These are phyloP conservation scores for Lates calcarifer DNA, from an alignment of 2,113 vertebrate genomes.

Conservation along the genomic window DNA sequence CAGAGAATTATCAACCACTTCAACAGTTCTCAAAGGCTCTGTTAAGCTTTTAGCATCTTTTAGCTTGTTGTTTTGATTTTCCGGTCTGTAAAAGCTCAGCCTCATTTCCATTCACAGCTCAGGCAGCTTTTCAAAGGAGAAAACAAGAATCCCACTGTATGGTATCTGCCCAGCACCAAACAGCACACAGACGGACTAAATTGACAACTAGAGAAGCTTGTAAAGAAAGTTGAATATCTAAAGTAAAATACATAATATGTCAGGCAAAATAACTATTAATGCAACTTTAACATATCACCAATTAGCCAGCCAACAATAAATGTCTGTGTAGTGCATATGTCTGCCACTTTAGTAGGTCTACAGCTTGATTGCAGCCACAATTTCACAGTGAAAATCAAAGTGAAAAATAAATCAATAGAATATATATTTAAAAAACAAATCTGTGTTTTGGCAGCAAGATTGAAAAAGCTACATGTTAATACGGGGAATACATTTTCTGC, in stretches of 20 bases:
- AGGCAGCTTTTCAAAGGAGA: background rate
- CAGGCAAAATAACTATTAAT: background rate
- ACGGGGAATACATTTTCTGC: constrained; percentile 41
- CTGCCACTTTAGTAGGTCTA: constrained; percentile 13
- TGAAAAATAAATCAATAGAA: no score
- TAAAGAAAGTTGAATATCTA: background rate
- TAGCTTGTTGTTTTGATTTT: background rate
- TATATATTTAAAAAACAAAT: constrained; percentile 47
- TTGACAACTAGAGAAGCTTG: background rate
- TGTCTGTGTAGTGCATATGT: background rate
- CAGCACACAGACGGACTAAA: background rate
- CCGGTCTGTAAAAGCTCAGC: background rate
- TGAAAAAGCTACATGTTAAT: constrained; percentile 55
- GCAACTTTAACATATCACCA: background rate
- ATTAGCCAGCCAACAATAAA: constrained; percentile 4
- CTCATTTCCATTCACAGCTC: background rate
- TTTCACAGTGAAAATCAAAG: constrained; percentile 50
- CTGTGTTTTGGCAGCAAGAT: constrained; percentile 33
- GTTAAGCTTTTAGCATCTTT: no score
- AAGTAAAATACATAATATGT: background rate
- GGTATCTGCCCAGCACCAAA: background rate
- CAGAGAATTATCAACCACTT: no score
- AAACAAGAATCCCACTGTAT: background rate
- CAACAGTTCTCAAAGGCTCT: no score
- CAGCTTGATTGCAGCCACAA: constrained; percentile 58